Base-by-base conservation (phyloP, 2,113 vertebrate genomes). In the Plectropomus leopardus region DNA sequence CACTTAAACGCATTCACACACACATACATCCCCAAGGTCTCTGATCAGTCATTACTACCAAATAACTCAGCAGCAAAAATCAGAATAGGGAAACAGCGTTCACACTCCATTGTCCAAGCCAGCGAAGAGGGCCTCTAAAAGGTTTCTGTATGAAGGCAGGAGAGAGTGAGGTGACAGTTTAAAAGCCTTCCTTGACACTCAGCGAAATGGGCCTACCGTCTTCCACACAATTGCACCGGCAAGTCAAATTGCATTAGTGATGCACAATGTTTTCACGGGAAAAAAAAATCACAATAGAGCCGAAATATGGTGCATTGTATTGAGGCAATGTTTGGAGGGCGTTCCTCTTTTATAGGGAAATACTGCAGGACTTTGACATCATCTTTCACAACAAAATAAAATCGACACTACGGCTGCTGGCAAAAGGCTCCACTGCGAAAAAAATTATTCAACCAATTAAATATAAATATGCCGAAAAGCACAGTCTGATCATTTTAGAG, bases 191-290 rank as follows among this genome's bases (percentile, higher is more conserved):
- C 67, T 87, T 88, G 83, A 90, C 92, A 86, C 90, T 84, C 86
- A 82, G 75, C 60, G 73, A 94, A 94, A 91, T 87, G 84, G 92
- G 71, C 69, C 90, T 85, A 91, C 82, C 88, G 89, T 89, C 88
- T 95, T 95, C 93, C 91, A 92, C 88, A 91, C 93, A 94, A 94
- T 95, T 95, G 93, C 90, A 87, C 88, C 66, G 78, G 76, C 92
- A 87, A 90, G 90, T 94, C 93, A 94, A 95, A 94, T 94, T 93
- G 93, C 91, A 94, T 95, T 95, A 95, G 93, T 88, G 83, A 94
- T 91, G 92, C 90, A 82, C 91, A 78, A 78, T 87, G 86, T 94
- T 92, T 92, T 89, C 84, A 72, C 75, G 45, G 42, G 4, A 7
- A 73, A 80, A 80, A 76, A 63, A 72, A 86, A 85, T 83, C 85